A percentile compares a stretch with the other conserved stretches of the same genome.
phyloP scores from a whole-genome alignment of 2,113 vertebrate species.

The Corvus moneduloides region DNA sequence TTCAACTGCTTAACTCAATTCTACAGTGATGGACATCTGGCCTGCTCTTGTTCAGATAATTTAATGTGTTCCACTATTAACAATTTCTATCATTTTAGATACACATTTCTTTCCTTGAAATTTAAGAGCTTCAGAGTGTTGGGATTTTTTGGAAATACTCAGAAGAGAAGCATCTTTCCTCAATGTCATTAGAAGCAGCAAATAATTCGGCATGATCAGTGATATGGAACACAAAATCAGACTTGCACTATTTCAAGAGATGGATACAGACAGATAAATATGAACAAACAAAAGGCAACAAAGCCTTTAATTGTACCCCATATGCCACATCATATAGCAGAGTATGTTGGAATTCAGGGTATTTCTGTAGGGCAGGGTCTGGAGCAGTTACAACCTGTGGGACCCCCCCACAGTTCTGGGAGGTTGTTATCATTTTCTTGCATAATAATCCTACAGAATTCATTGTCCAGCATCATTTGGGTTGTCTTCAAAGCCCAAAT shows the following conservation, averaged over 20 bases:
- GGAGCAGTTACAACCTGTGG: background rate
- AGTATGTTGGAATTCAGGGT: background rate
- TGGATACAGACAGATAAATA: background rate
- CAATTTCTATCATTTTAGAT: background rate
- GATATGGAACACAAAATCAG: background rate
- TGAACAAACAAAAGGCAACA: background rate
- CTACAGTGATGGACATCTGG: background rate
- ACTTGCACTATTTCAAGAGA: background rate
- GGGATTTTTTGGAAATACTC: background rate
- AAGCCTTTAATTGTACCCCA: background rate
- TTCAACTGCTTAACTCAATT: background rate
- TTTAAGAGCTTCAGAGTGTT: background rate
- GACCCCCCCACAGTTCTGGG: no score
- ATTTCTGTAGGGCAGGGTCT: background rate
- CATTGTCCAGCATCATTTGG: background rate
- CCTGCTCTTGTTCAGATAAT: background rate
- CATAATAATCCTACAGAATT: background rate
- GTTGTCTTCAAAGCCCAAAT: background rate
- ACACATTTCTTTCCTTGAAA: background rate
- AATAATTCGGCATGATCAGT: background rate
- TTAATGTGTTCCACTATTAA: background rate
- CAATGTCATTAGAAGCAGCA: background rate
- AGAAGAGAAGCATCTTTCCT: background rate
- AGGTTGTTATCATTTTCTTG: background rate
- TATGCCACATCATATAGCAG: fast-evolving